Conservation (phyloP, 2,888 invertebrate species). For the Leucozona laternaria region DNA sequence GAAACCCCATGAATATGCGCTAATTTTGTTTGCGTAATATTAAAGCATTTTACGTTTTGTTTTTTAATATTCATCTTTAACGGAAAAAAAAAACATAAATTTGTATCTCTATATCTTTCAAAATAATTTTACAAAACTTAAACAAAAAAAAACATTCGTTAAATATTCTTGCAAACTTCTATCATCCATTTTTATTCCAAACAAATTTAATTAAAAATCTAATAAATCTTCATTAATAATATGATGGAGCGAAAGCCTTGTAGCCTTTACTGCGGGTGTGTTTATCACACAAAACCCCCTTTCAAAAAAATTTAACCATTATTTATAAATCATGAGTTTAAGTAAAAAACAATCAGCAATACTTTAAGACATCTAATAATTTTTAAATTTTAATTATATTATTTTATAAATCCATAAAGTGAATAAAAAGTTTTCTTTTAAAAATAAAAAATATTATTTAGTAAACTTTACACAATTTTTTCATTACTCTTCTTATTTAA, state of each 20-base stretch:
- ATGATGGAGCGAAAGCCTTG: too few species aligned
- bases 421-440: slow-evolving; percentile 21
- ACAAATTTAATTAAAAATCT: background rate
- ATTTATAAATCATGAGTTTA: too few species aligned
- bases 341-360: background rate
- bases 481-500: slow-evolving; percentile 43
- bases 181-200: background rate
- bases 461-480: slow-evolving; percentile 45
- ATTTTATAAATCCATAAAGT: slow-evolving; percentile 16
- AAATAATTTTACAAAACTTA: background rate
- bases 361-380: slow-evolving; percentile 25
- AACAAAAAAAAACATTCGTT: too few species aligned
- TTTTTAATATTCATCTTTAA: slow-evolving; percentile 25
- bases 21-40: slow-evolving; percentile 61
- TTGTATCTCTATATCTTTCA: background rate
- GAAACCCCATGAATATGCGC: slow-evolving; percentile 76
- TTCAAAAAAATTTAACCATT: too few species aligned
- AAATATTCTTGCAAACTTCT: background rate
- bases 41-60: slow-evolving; percentile 61
- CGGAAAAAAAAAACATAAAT: background rate
- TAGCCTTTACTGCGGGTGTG: too few species aligned
- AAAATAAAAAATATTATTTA: slow-evolving; percentile 50
- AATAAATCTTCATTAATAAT: too few species aligned
- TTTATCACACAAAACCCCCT: too few species aligned
- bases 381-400: slow-evolving; percentile 12